Conservation (phyloP, 2,888 invertebrate genomes). For the Gisinianus flammeolus region DNA sequence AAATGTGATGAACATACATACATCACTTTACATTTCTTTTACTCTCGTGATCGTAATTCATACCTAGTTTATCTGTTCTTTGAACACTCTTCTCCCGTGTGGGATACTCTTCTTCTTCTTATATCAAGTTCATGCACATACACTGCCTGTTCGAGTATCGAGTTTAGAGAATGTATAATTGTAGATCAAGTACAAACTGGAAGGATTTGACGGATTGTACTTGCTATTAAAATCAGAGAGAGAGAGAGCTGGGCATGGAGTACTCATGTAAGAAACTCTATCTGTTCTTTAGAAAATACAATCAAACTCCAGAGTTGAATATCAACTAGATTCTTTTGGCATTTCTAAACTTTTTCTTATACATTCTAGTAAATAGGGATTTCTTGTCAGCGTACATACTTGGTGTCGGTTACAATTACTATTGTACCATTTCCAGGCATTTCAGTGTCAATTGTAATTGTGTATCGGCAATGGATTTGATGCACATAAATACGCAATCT, state of each 20-base stretch:
- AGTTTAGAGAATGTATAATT: background rate
- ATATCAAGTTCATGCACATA: background rate
- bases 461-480: background rate
- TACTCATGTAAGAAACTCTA: background rate
- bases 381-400: background rate
- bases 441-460: background rate
- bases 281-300: background rate
- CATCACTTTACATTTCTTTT: background rate
- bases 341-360: background rate
- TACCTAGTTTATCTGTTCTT: slow-evolving; percentile 8
- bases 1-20: background rate
- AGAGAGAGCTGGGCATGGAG: background rate
- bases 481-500: too few species aligned
- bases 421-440: background rate
- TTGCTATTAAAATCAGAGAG: background rate
- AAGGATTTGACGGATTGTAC: background rate
- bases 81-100: background rate
- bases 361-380: background rate
- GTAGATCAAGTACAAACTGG: too few species aligned
- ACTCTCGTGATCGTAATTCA: slow-evolving; percentile 18
- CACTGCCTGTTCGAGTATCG: too few species aligned
- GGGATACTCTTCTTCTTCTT: background rate
- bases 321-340: background rate
- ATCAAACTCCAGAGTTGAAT: background rate
- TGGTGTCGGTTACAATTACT: background rate